Evolutionary conservation across 1,140 invertebrate species (phyloP), one percentile per base, ranked within the genome.

Genomic region (Hyles vespertilio): DNA sequence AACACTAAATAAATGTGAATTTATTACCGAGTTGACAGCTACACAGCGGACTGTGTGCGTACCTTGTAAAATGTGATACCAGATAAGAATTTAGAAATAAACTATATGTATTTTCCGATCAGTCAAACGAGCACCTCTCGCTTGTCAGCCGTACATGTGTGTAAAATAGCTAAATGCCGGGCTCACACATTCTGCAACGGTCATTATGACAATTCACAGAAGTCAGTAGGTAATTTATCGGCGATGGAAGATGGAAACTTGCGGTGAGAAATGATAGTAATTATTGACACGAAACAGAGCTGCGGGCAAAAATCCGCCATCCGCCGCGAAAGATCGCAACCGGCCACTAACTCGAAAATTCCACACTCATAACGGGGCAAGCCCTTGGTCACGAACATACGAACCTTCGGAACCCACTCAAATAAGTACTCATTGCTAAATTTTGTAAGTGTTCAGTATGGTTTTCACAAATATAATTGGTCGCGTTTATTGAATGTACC

Each of bases 261-360:
- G 72, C 67, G 55, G 67, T 55, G 58, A 69, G 69, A 78, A 83
- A 84, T 84, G 63, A 78, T 81, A 81, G 79, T 88, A 79, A 84
- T 88, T 87, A 86, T 84, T 86, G 80, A 83, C 84, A 85, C 80
- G 81, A 81, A 82, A 66, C 61, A 65, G 52, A 58, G 74, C 77
- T 71, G 51, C 51, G 49, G 72, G 76, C 72, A 49, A 67, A 70
- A 72, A 62, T 63, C 63, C 62, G 56, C 59, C 66, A 70, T 71
- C 67, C 72, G 48, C 58, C 67, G 61, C 59, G 61, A 79, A 81
- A 74, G 74, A 83, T 79, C 79, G 74, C 67, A 81, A 76, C 67
- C 71, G 68, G 69, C 70, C 69, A 83, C 81, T 83, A 84, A 82
- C 69, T 79, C 74, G 79, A 83, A 81, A 84, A 87, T 84, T 77